A percentile compares a stretch with the other conserved stretches of the same genome.
Evolutionary conservation across 37 sponge, comb jelly and placozoan genomes (phyloP).

Genomic region (Aphrocallistes beatrix): DNA sequence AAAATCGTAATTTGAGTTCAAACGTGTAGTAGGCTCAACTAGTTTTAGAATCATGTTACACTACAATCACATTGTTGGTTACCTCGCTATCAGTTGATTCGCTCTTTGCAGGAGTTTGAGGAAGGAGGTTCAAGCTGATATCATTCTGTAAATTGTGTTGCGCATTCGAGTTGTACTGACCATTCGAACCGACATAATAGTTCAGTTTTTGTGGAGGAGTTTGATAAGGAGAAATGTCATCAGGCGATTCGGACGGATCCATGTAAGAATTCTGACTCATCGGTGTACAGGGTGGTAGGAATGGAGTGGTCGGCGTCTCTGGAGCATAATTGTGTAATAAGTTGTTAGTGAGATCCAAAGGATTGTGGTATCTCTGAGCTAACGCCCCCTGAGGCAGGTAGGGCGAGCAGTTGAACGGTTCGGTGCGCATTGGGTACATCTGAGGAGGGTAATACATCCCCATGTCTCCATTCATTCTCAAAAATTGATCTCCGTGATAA

Average conservation of each 20-base stretch:
- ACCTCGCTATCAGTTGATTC: conserved; percentile 8
- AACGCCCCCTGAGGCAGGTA: neutral
- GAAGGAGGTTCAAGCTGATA: neutral
- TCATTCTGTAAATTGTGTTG: neutral
- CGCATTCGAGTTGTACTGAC: neutral
- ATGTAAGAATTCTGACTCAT: neutral
- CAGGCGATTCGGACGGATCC: neutral
- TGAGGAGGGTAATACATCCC: neutral
- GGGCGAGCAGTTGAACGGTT: neutral
- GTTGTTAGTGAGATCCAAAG: neutral
- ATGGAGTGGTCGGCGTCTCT: neutral
- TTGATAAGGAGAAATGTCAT: neutral
- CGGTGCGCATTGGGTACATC: neutral
- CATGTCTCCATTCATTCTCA: neutral
- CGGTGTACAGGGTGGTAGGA: neutral
- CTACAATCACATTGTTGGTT: neutral
- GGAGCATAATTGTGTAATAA: neutral
- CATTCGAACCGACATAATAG: neutral
- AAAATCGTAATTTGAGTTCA: neutral
- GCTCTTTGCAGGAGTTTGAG: neutral
- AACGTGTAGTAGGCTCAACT: neutral
- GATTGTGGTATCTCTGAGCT: neutral
- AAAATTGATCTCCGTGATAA: neutral
- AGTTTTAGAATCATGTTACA: neutral
- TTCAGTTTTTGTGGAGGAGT: neutral